phyloP scores from a whole-genome alignment of 2,888 invertebrate species.

The Shargacucullia verbasci region DNA sequence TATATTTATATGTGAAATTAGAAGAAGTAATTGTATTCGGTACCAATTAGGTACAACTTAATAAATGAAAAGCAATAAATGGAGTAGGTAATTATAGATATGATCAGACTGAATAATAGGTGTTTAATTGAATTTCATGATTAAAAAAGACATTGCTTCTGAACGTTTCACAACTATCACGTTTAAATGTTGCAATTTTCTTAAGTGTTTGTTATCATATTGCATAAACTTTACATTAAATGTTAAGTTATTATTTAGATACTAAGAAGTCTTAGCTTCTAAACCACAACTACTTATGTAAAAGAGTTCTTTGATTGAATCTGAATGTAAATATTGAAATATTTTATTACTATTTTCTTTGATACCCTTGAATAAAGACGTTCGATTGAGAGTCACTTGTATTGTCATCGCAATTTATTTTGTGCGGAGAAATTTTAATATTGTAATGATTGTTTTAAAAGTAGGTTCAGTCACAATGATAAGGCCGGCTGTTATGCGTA shows the following conservation, averaged over 20 bases:
- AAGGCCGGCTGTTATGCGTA: no score
- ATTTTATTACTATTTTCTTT: slow-evolving; percentile 10
- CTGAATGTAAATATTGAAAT: slow-evolving; percentile 8
- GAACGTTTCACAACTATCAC: slow-evolving; percentile 9
- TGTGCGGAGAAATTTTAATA: slow-evolving; percentile 1
- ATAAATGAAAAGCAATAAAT: slow-evolving; percentile 18
- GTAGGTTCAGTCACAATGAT: no score
- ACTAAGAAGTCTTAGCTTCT: neutral
- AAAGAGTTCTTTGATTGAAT: slow-evolving; percentile 20
- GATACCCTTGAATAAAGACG: slow-evolving; percentile 4
- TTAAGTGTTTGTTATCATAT: slow-evolving; percentile 10
- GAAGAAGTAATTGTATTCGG: no score
- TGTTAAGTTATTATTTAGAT: slow-evolving; percentile 10
- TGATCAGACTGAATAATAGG: slow-evolving; percentile 38
- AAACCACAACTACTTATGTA: slow-evolving; percentile 11
- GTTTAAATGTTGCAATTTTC: slow-evolving; percentile 5
- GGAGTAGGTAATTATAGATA: slow-evolving; percentile 3
- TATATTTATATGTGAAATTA: neutral
- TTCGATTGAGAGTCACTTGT: slow-evolving; percentile 13
- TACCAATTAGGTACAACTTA: neutral
- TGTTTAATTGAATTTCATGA: slow-evolving; percentile 30
- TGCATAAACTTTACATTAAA: slow-evolving; percentile 17
- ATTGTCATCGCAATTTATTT: slow-evolving; percentile 16
- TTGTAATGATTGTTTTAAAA: no score
- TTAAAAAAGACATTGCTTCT: slow-evolving; percentile 42